Percentiles rank a stretch among this genome's conserved stretches.
Evolutionary conservation across 1,140 invertebrate genomes (phyloP).

Genomic region (Microplitis mediator): DNA sequence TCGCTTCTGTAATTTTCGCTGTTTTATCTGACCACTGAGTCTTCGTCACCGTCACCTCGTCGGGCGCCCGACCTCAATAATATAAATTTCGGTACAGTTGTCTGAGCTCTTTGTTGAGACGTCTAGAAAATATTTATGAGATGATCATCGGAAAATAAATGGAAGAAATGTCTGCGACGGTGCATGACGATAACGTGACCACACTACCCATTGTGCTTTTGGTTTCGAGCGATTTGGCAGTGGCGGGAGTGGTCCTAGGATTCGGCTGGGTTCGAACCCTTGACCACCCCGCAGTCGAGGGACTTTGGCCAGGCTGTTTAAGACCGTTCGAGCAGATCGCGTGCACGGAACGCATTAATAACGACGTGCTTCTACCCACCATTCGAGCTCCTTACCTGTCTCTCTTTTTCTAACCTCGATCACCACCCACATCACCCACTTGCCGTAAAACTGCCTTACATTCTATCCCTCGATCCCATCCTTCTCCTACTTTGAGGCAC

Average conservation of each 20-base stretch:
- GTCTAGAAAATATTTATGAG: too few species aligned
- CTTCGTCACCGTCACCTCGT: not conserved
- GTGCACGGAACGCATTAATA: slow-evolving; percentile 53
- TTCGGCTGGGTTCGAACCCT: not conserved
- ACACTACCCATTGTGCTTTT: too few species aligned
- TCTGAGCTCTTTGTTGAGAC: too few species aligned
- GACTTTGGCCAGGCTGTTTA: slow-evolving; percentile 31
- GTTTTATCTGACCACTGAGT: slow-evolving; percentile 35
- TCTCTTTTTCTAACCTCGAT: slow-evolving; percentile 21
- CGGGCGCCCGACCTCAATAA: too few species aligned
- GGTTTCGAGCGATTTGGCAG: too few species aligned
- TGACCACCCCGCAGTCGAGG: not conserved
- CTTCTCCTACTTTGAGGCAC: slow-evolving; percentile 22
- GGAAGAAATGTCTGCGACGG: too few species aligned
- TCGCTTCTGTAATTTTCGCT: slow-evolving; percentile 29
- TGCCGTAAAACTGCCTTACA: not conserved
- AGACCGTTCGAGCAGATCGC: slow-evolving; percentile 50
- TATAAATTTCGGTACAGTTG: too few species aligned
- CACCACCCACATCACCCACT: slow-evolving; percentile 5
- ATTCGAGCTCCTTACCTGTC: not conserved
- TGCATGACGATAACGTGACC: too few species aligned
- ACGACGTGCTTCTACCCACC: slow-evolving; percentile 42
- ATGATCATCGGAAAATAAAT: too few species aligned
- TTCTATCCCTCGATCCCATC: not conserved
- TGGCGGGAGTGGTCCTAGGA: too few species aligned